Conservation (phyloP, 2,888 invertebrate species). For the Gortyna flavago region DNA sequence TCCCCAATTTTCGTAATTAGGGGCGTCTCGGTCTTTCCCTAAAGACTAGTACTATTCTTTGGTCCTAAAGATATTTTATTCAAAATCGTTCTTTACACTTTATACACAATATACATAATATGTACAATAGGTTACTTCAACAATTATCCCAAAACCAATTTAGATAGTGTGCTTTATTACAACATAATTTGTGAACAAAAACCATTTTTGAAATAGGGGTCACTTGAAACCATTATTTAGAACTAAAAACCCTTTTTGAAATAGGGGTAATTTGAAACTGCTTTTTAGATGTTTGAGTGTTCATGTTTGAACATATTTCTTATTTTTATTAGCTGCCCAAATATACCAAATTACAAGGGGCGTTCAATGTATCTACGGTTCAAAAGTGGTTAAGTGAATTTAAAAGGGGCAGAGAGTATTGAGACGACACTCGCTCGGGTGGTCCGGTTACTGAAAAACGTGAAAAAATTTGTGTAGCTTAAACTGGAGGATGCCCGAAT, state of each 20-base stretch:
- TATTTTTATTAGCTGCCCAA: constrained; percentile 4
- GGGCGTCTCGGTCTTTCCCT: constrained; percentile 15
- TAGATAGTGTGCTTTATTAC: constrained; percentile 23
- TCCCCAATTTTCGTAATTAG: constrained; percentile 35
- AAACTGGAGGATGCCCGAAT: too few species aligned
- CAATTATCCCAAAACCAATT: constrained; percentile 54
- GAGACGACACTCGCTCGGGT: too few species aligned
- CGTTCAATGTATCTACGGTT: too few species aligned
- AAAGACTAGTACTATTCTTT: constrained; percentile 48
- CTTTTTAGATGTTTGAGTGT: background rate
- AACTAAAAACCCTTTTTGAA: background rate
- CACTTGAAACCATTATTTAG: background rate
- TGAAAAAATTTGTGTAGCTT: too few species aligned
- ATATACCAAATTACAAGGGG: background rate
- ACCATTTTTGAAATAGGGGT: constrained; percentile 7
- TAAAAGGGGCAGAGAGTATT: too few species aligned
- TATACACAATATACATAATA: constrained; percentile 54
- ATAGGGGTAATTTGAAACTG: background rate
- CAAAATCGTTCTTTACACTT: constrained; percentile 48
- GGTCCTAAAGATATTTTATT: constrained; percentile 50
- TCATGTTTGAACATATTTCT: background rate
- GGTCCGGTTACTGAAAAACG: too few species aligned
- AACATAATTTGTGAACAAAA: constrained; percentile 30
- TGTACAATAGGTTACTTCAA: constrained; percentile 49
- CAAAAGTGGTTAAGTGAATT: too few species aligned